phyloP scores from a whole-genome alignment of 2,797 vertebrate species.

The Lutjanus campechanus region DNA sequence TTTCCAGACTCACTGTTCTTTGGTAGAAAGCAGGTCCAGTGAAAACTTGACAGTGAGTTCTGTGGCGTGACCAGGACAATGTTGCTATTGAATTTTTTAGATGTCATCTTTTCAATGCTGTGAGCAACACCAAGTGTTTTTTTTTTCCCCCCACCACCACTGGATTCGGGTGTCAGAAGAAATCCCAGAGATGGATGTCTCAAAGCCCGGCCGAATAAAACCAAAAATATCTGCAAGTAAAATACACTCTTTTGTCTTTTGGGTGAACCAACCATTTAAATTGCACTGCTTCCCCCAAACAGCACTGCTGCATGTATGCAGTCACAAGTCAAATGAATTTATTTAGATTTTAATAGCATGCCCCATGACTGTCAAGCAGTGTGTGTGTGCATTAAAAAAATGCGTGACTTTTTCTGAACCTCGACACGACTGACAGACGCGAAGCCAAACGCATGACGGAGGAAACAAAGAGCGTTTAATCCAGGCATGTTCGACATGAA shows the following conservation, averaged over 20 bases:
- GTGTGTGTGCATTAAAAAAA: neutral
- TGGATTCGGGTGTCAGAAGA: neutral
- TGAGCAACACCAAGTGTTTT: neutral
- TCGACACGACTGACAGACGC: slow-evolving; percentile 38
- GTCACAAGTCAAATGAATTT: slow-evolving; percentile 5
- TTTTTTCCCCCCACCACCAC: too few species aligned
- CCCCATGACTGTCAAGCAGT: slow-evolving; percentile 10
- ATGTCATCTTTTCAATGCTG: neutral
- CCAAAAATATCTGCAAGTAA: neutral
- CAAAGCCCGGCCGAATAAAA: neutral
- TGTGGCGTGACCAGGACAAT: neutral
- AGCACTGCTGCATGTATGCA: neutral
- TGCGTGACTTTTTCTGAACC: slow-evolving; percentile 23
- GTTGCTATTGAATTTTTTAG: neutral
- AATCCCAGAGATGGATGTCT: neutral
- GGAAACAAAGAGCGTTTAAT: slow-evolving; percentile 68
- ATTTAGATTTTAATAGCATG: slow-evolving; percentile 10
- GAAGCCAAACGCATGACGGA: slow-evolving; percentile 43
- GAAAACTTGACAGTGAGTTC: slow-evolving; percentile 14
- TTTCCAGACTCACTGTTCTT: slow-evolving; percentile 1
- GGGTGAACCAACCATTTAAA: neutral
- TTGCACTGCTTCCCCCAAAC: too few species aligned
- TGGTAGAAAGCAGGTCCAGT: neutral
- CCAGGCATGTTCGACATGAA: slow-evolving; percentile 59
- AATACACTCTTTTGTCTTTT: neutral